Conservation (phyloP, 2,888 invertebrate species). For the Lepeophtheirus nordmannii region DNA sequence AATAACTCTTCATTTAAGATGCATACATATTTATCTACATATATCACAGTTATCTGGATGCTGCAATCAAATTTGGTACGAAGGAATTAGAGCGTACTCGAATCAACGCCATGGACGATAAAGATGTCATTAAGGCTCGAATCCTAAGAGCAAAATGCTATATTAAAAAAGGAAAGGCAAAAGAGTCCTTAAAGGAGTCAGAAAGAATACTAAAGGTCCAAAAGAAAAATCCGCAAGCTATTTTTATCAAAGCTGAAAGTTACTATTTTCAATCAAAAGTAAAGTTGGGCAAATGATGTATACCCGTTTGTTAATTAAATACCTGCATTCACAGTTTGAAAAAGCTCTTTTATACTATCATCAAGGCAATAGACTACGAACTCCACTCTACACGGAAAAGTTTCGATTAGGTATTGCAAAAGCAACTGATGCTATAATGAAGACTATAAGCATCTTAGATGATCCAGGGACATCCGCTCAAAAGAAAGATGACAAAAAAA, state of each 20-base stretch:
- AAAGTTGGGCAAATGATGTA: neutral
- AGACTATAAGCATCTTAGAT: neutral
- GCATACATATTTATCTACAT: no score
- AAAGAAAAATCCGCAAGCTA: neutral
- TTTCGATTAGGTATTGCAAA: neutral
- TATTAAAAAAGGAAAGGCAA: neutral
- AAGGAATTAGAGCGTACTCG: neutral
- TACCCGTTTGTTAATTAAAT: no score
- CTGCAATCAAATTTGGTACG: neutral
- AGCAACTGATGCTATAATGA: neutral
- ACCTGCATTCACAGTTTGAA: neutral
- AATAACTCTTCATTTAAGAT: neutral
- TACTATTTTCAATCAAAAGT: conserved; percentile 2
- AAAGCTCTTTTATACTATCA: neutral
- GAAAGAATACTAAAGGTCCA: neutral
- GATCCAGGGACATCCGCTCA: neutral
- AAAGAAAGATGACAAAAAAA: neutral
- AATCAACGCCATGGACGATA: neutral
- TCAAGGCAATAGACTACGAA: neutral
- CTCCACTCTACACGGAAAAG: neutral
- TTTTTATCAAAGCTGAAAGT: neutral
- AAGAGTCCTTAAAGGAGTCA: neutral
- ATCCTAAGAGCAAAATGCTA: neutral
- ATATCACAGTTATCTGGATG: neutral
- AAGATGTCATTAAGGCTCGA: neutral